Base-by-base conservation (phyloP, 1,140 invertebrate genomes). In the Delia radicum region DNA sequence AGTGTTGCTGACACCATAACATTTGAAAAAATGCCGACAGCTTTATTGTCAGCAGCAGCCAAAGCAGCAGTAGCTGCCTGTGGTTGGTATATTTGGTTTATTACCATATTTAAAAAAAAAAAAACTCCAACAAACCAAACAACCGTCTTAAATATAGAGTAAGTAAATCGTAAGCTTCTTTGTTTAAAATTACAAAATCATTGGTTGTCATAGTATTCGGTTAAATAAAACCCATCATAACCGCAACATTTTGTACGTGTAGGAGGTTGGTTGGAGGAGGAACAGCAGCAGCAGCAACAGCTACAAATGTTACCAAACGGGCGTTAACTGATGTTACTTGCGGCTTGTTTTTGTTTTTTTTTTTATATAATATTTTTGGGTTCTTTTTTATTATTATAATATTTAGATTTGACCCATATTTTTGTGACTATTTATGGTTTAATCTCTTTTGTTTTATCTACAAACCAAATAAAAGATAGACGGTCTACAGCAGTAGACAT, bases 271-370 rank as follows among this genome's bases (percentile, higher is more conserved):
- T 4, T 65, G n/a, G 5, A 69, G 31, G 3, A 33, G 24, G 62
- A 37, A 31, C n/a, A 12, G 15, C 15, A 69, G 21, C 15, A 6
- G 7, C 48, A 21, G 18, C 48, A 55, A 5, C 18, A 31, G 65
- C 26, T 31, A 33, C 15, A 13, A n/a, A 21, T 69, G 8, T 55
- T 55, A 2, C n/a, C 18, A 69, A 69, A 24, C 65, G 65, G 29
- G 65, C 65, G 65, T 69, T 21, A 69, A 69, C 65, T 37, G 29
- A 69, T 69, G 29, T 69, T 69, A 69, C 65, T 69, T 37, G 65
- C 65, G 65, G 65, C 65, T 69, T 69, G 24, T 27, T 15, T 65
- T 28, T 33, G 3, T 31, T 67, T 33, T 33, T 48, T 18, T 55
- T 21, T 24, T 24, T n/a, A n/a, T n/a, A n/a, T 21, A 21, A 10